Evolutionary conservation across 2,113 vertebrate genomes (phyloP).

Genomic region (Silurus meridionalis): DNA sequence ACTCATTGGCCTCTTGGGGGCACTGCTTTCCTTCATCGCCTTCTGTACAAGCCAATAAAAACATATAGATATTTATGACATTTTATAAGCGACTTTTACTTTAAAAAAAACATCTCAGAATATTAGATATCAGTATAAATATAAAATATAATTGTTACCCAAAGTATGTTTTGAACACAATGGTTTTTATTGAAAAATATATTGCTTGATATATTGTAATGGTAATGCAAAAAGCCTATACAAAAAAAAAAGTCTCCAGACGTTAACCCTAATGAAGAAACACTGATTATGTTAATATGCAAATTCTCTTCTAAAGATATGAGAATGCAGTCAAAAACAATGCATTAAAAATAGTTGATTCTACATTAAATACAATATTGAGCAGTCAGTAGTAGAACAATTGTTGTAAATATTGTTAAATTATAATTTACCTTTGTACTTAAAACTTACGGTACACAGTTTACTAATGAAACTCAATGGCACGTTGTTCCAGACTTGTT

Average conservation of each 20-base stretch:
- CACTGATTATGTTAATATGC: not conserved
- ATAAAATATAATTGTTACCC: not conserved
- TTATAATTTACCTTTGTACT: not conserved
- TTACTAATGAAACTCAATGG: not conserved
- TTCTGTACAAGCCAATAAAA: slow-evolving; percentile 65
- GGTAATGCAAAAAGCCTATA: not conserved
- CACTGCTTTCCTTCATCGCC: slow-evolving; percentile 78
- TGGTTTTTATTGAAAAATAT: not conserved
- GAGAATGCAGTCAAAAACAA: not conserved
- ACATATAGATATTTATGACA: not conserved
- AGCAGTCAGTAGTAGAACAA: not conserved
- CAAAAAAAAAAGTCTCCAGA: not conserved
- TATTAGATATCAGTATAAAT: not conserved
- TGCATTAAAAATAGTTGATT: not conserved
- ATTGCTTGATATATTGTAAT: not conserved
- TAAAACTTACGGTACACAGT: not conserved
- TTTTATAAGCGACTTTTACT: no score
- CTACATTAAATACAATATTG: not conserved
- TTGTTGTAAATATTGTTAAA: not conserved
- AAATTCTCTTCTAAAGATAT: not conserved
- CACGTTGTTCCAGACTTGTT: not conserved
- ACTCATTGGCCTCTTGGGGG: slow-evolving; percentile 84
- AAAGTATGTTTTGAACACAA: not conserved
- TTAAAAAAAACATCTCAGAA: not conserved
- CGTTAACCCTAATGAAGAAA: not conserved